Evolutionary conservation across 2,113 vertebrate species (phyloP).

Genomic region (Ochotona princeps): DNA sequence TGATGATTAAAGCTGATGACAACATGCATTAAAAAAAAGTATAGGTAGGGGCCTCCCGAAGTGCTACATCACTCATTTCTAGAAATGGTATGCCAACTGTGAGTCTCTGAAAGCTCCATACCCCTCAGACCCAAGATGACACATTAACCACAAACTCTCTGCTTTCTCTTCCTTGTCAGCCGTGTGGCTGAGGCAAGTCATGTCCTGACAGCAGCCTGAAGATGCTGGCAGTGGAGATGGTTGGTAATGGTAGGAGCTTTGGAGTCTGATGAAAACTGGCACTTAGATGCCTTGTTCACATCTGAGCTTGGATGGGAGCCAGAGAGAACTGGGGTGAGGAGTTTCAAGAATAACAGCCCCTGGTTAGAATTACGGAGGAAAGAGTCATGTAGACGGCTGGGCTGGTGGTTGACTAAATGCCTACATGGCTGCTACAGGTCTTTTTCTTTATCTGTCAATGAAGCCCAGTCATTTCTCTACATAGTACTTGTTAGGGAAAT

Average conservation of each 20-base stretch:
- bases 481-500: background rate
- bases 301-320: conserved; percentile 2
- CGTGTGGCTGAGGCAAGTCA: conserved; percentile 37
- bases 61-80: conserved; percentile 38
- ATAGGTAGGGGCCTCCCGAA: background rate
- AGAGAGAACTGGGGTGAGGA: background rate
- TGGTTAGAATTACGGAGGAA: background rate
- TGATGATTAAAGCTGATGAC: conserved; percentile 61
- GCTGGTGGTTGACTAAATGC: background rate
- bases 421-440: background rate
- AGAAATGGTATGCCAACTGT: background rate
- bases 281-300: background rate
- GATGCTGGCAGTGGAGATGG: background rate
- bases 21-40: conserved; percentile 31
- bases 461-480: background rate
- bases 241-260: conserved; percentile 28
- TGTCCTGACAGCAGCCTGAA: conserved; percentile 37
- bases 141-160: conserved; percentile 55
- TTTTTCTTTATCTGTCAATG: background rate
- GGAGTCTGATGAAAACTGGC: conserved; percentile 13
- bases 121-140: background rate
- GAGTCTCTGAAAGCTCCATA: background rate
- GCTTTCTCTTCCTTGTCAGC: background rate
- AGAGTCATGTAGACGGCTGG: background rate
- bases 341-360: background rate